Percentiles rank a stretch among this genome's conserved stretches.
These are phyloP conservation scores for Calliscelio sp. DNA, from an alignment of 2,888 invertebrate species.

Conservation along the genomic window DNA sequence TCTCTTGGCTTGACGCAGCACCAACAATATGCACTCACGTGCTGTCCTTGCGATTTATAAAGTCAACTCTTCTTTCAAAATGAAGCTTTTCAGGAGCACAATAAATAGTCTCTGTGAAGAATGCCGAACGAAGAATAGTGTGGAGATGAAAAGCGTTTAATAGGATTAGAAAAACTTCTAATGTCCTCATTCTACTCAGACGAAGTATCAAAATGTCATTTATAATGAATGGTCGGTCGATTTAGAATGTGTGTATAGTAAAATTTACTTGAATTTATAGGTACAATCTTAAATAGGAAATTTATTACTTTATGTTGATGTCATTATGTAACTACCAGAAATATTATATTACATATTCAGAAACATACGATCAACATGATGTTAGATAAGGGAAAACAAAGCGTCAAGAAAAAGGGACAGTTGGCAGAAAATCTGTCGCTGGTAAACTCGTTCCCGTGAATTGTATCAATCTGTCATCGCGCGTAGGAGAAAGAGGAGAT, in stretches of 20 bases:
- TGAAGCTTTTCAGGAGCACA: slow-evolving; percentile 28
- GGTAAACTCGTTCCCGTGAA: slow-evolving; percentile 83
- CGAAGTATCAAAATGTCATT: too few relatives aligned
- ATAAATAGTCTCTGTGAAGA: not conserved
- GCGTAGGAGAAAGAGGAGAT: slow-evolving; percentile 74
- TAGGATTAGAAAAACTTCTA: not conserved
- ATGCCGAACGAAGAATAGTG: slow-evolving; percentile 16
- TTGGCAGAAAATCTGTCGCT: slow-evolving; percentile 85
- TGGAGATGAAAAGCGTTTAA: slow-evolving; percentile 23
- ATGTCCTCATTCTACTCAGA: too few relatives aligned
- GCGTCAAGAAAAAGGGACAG: slow-evolving; percentile 79
- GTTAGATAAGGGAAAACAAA: slow-evolving; percentile 38
- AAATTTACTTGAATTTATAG: too few relatives aligned
- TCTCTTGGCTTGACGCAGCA: slow-evolving; percentile 79
- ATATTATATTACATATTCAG: slow-evolving; percentile 38
- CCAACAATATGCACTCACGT: slow-evolving; percentile 78
- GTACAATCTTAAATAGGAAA: too few relatives aligned
- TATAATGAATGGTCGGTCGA: too few relatives aligned
- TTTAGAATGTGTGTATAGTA: too few relatives aligned
- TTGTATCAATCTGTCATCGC: slow-evolving; percentile 86
- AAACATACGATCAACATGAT: slow-evolving; percentile 26
- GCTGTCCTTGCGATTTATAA: slow-evolving; percentile 72
- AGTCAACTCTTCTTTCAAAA: slow-evolving; percentile 51
- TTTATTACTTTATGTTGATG: too few relatives aligned
- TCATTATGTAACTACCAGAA: slow-evolving; percentile 28